These are phyloP conservation scores for Butastur rufipennis DNA, from an alignment of 2,113 vertebrate species.

Conservation along the genomic window DNA sequence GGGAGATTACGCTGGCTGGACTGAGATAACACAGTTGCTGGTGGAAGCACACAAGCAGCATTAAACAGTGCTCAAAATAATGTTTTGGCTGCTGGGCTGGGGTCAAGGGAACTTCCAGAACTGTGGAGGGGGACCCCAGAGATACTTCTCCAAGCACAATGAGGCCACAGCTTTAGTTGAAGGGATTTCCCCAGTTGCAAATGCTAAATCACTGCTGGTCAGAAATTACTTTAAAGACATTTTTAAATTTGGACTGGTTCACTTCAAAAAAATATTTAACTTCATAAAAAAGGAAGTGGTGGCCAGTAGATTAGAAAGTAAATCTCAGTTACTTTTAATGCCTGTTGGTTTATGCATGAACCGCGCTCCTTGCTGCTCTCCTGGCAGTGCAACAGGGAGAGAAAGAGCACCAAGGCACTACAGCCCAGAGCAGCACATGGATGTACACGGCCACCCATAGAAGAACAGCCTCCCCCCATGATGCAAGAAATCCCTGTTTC, in stretches of 20 bases:
- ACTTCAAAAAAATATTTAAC: not conserved
- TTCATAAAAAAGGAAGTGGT: not conserved
- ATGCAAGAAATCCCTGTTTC: not conserved
- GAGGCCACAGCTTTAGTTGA: not conserved
- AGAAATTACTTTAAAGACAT: not conserved
- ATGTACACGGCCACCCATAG: fast-evolving
- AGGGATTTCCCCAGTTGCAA: not conserved
- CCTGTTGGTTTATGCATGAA: not conserved
- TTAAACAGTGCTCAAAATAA: not conserved
- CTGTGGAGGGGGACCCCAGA: fast-evolving
- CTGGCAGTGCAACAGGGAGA: not conserved
- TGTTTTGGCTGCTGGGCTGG: not conserved
- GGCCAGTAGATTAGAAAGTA: not conserved
- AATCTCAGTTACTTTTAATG: not conserved
- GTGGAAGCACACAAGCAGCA: fast-evolving
- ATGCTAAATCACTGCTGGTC: not conserved
- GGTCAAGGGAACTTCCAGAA: not conserved
- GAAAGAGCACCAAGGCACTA: fast-evolving
- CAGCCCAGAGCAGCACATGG: fast-evolving
- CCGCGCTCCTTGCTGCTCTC: fast-evolving
- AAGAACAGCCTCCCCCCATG: fast-evolving
- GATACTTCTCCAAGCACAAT: fast-evolving
- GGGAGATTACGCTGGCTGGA: fast-evolving
- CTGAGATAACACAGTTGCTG: fast-evolving
- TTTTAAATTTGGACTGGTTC: not conserved